phyloP scores from a whole-genome alignment of 1,140 invertebrate species.

The Drosophila pruinosa region DNA sequence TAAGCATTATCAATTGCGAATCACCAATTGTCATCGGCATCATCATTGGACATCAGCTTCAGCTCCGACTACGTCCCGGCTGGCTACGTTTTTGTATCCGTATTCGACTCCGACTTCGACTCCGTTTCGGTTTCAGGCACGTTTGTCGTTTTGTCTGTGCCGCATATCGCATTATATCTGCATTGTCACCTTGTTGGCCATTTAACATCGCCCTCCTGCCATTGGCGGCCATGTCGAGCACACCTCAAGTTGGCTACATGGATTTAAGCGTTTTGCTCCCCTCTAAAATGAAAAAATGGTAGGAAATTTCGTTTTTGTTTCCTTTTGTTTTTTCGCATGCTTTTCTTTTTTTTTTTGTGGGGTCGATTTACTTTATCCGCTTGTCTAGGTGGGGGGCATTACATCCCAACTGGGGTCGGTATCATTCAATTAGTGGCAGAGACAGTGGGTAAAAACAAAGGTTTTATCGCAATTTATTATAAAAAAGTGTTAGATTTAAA shows the following conservation, averaged over 20 bases:
- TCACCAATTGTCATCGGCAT: conserved; percentile 40
- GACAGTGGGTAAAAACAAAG: conserved; percentile 9
- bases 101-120: not conserved
- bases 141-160: conserved; percentile 55
- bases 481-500: not conserved
- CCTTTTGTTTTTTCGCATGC: not conserved
- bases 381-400: not conserved
- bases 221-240: conserved; percentile 18
- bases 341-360: conserved; percentile 1
- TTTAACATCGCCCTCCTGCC: conserved; percentile 52
- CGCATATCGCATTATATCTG: conserved; percentile 74
- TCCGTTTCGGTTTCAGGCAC: conserved; percentile 20
- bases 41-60: conserved; percentile 3
- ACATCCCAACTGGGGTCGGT: not conserved
- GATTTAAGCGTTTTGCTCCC: conserved; percentile 17
- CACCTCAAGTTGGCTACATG: conserved; percentile 17
- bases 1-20: conserved; percentile 71
- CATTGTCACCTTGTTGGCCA: conserved; percentile 78
- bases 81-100: too few species aligned
- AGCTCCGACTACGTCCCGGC: not conserved
- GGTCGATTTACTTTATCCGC: conserved; percentile 37
- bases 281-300: conserved; percentile 11
- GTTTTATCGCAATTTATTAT: not conserved
- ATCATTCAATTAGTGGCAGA: conserved; percentile 55
- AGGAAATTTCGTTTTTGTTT: conserved; percentile 19